These are phyloP conservation scores for Strongylocentrotus purpuratus DNA, from an alignment of 35 echinoderm and acorn worm species.

Conservation along the genomic window DNA sequence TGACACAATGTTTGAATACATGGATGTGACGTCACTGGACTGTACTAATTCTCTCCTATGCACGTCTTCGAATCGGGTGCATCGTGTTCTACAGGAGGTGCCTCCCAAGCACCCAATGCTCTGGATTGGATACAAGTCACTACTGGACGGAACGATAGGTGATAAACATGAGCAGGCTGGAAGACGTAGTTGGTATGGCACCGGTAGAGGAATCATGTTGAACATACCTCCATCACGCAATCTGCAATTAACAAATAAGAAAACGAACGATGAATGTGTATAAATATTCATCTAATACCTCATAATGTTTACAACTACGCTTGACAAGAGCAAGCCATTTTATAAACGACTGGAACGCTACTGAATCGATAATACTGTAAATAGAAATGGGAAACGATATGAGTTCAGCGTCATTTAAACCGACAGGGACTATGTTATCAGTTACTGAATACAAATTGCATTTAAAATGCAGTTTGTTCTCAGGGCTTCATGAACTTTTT, in stretches of 20 bases:
- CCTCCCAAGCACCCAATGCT: conserved; percentile 47
- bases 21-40: conserved; percentile 80
- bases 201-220: conserved; percentile 58
- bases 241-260: conserved; percentile 29
- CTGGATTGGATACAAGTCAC: conserved; percentile 52
- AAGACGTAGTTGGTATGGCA: conserved; percentile 61
- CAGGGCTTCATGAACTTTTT: too few species aligned
- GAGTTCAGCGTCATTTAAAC: too few species aligned
- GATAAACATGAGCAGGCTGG: conserved; percentile 82
- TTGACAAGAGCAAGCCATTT: too few species aligned
- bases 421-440: too few species aligned
- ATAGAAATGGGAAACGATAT: too few species aligned
- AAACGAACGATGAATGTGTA: too few species aligned
- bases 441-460: too few species aligned
- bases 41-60: conserved; percentile 64
- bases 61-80: conserved; percentile 60
- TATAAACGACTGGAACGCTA: too few species aligned
- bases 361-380: too few species aligned
- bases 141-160: neutral
- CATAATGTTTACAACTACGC: too few species aligned
- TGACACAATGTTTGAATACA: conserved; percentile 56
- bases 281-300: too few species aligned
- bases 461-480: too few species aligned
- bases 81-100: conserved; percentile 20
- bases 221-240: conserved; percentile 94